Evolutionary conservation across 2,888 invertebrate species (phyloP).

Genomic region (Phorcus lineatus): DNA sequence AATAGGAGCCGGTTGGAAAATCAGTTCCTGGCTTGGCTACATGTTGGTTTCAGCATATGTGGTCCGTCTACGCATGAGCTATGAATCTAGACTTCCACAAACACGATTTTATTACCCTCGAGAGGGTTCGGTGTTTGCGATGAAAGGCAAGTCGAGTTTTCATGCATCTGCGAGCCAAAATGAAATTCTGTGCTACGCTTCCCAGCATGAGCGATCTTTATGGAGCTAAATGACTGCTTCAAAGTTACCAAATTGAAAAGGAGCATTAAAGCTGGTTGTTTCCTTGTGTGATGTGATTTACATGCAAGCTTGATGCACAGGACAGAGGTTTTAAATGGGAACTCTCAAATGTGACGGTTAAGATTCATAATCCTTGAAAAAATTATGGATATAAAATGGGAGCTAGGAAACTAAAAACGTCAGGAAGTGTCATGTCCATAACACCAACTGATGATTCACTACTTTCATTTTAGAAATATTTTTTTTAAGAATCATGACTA

Average conservation of each 20-base stretch:
- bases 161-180: constrained; percentile 6
- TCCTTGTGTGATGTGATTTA: background rate
- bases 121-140: background rate
- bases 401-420: too few species aligned
- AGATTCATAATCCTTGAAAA: too few species aligned
- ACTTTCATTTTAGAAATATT: too few species aligned
- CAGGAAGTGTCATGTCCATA: too few species aligned
- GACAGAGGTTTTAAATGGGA: too few species aligned
- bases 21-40: background rate
- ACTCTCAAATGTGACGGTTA: too few species aligned
- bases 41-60: background rate
- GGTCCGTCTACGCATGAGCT: background rate
- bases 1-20: too few species aligned
- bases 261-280: background rate
- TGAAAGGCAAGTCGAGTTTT: background rate
- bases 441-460: too few species aligned
- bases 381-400: too few species aligned
- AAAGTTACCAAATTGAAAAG: background rate
- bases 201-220: background rate
- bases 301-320: background rate
- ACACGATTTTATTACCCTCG: background rate
- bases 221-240: background rate
- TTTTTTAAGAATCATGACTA: too few species aligned
- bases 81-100: background rate
- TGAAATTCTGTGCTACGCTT: background rate